These are phyloP conservation scores for Rousettus leschenaultii DNA, from an alignment of 2,113 vertebrate genomes.

Conservation along the genomic window DNA sequence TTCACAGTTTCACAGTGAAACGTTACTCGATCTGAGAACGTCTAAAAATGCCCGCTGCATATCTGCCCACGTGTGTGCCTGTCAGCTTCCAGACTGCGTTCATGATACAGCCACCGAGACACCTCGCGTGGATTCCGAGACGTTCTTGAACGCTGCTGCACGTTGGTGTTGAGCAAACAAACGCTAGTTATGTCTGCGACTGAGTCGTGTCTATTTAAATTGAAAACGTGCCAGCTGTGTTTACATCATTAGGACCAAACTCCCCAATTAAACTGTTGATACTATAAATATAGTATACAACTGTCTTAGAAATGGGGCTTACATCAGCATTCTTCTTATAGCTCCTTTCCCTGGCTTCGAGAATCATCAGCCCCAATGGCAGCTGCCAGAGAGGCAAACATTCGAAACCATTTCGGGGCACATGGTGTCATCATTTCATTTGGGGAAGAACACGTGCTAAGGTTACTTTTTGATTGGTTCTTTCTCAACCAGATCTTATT, in stretches of 20 bases:
- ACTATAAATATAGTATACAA: conserved; percentile 69
- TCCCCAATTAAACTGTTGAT: conserved; percentile 74
- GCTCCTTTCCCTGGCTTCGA: neutral
- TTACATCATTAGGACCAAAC: conserved; percentile 71
- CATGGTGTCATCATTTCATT: neutral
- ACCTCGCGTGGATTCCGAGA: neutral
- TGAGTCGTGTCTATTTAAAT: conserved; percentile 64
- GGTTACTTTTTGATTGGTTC: neutral
- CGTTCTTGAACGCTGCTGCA: rapidly evolving
- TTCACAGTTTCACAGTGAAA: neutral
- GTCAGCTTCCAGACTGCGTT: neutral
- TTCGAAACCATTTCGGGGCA: neutral
- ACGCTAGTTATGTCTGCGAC: conserved; percentile 41
- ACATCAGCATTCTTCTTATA: conserved; percentile 38
- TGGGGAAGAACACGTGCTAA: neutral
- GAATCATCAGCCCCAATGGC: neutral
- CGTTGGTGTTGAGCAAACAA: conserved; percentile 46
- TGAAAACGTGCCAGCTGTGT: conserved; percentile 74
- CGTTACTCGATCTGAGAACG: conserved; percentile 16
- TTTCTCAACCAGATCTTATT: neutral
- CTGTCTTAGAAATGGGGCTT: conserved; percentile 43
- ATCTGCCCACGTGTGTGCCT: neutral
- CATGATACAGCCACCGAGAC: neutral
- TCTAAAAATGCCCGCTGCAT: neutral
- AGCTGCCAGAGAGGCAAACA: neutral